Conservation (phyloP, 2,888 invertebrate species). For the Biston stratarius region DNA sequence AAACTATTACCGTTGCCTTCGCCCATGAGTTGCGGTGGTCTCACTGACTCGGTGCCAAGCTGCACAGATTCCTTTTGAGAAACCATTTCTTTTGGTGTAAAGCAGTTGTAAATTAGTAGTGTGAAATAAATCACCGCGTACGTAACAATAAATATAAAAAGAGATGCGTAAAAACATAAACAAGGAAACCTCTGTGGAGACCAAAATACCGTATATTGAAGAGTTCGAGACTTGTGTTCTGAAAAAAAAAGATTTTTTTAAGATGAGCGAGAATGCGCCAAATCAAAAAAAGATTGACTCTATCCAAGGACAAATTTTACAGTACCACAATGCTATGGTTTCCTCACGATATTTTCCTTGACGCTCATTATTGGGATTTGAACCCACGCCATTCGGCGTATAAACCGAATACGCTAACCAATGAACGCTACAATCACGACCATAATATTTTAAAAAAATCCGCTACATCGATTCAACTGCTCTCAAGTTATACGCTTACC, state of each 20-base stretch:
- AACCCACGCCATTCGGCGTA: too few species aligned
- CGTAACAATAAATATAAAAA: slow-evolving; percentile 52
- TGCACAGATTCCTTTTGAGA: neutral
- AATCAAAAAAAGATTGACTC: too few species aligned
- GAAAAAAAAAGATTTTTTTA: neutral
- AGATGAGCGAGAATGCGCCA: too few species aligned
- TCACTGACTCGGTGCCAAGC: neutral
- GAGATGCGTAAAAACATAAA: slow-evolving; percentile 83
- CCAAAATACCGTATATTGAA: slow-evolving; percentile 92
- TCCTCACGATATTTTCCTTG: too few species aligned
- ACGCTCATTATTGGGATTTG: too few species aligned
- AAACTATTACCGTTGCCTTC: neutral
- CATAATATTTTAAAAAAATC: too few species aligned
- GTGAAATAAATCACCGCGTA: slow-evolving; percentile 39
- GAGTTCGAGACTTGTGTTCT: slow-evolving; percentile 75
- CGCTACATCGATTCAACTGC: too few species aligned
- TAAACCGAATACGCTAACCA: too few species aligned
- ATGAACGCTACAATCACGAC: too few species aligned
- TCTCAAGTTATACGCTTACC: too few species aligned
- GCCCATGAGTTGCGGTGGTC: neutral
- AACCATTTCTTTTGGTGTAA: neutral
- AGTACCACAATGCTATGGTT: too few species aligned
- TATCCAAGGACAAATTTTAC: too few species aligned
- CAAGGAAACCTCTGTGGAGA: slow-evolving; percentile 90
- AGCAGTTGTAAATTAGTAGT: neutral